A percentile compares a stretch with the other conserved stretches of the same genome.
These are phyloP conservation scores for Drosophila lacertosa DNA, from an alignment of 1,140 invertebrate species.

Conservation along the genomic window DNA sequence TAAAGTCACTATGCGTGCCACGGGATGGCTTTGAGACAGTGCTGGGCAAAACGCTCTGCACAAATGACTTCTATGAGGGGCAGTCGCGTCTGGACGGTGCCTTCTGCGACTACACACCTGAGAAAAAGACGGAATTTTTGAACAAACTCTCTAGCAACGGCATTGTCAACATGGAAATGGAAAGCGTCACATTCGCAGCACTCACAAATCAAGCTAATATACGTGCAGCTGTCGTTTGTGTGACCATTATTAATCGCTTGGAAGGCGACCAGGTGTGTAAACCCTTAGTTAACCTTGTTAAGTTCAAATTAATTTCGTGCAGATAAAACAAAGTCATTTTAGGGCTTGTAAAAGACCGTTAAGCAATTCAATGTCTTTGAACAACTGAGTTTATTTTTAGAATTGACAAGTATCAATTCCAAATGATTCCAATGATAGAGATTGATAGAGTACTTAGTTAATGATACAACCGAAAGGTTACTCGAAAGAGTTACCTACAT, in stretches of 20 bases:
- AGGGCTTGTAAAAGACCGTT: too few species aligned
- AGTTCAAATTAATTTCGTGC: too few species aligned
- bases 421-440: too few species aligned
- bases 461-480: too few species aligned
- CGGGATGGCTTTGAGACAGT: slow-evolving; percentile 91
- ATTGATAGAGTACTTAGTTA: too few species aligned
- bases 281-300: not conserved
- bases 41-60: slow-evolving; percentile 95
- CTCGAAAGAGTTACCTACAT: too few species aligned
- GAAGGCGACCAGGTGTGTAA: slow-evolving; percentile 91
- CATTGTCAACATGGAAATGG: slow-evolving; percentile 99
- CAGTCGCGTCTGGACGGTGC: slow-evolving; percentile 94
- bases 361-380: too few species aligned
- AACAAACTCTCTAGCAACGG: slow-evolving; percentile 89
- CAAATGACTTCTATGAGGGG: slow-evolving; percentile 97
- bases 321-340: too few species aligned
- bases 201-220: slow-evolving; percentile 93
- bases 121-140: slow-evolving; percentile 94
- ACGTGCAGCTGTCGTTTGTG: slow-evolving; percentile 95
- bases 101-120: slow-evolving; percentile 95
- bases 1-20: slow-evolving; percentile 87
- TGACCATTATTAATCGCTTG: slow-evolving; percentile 94
- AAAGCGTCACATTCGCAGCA: slow-evolving; percentile 92
- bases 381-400: too few species aligned
- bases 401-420: too few species aligned